These are phyloP conservation scores for Proisotoma minuta DNA, from an alignment of 2,888 invertebrate species.

Conservation along the genomic window DNA sequence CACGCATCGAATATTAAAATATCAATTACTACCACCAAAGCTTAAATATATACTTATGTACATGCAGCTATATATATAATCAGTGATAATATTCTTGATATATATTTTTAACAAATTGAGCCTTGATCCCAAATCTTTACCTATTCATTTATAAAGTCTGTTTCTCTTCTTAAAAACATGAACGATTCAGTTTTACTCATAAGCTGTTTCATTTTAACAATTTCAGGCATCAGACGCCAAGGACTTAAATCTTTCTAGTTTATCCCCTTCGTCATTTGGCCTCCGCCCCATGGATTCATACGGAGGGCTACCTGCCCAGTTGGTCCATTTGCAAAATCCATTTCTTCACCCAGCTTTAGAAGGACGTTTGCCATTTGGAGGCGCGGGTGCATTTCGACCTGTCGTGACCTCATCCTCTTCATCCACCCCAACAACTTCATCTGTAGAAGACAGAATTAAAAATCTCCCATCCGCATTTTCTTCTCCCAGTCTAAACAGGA, in stretches of 20 bases:
- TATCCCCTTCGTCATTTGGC: constrained; percentile 54
- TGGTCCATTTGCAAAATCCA: constrained; percentile 67
- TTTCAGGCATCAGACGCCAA: constrained; percentile 41
- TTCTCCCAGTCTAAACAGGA: constrained; percentile 38
- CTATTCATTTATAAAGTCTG: no score
- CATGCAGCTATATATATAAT: no score
- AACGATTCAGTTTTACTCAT: no score
- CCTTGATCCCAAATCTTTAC: no score
- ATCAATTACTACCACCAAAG: no score
- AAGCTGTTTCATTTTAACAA: no score
- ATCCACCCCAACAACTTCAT: constrained; percentile 50
- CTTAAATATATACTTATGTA: no score
- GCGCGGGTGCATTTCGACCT: constrained; percentile 59
- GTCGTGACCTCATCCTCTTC: constrained; percentile 58
- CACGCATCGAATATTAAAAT: no score
- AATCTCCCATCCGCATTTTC: constrained; percentile 45
- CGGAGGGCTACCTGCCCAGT: constrained; percentile 63
- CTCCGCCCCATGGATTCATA: constrained; percentile 57
- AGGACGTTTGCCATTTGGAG: constrained; percentile 59
- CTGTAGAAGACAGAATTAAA: constrained; percentile 37
- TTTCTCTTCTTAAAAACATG: no score
- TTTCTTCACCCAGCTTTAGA: constrained; percentile 65
- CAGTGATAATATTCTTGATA: no score
- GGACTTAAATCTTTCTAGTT: constrained; percentile 39
- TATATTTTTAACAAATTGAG: no score